Evolutionary conservation across 1,140 invertebrate genomes (phyloP), one percentile per base, ranked within the genome.

Genomic region (Zaprionus lachaisei): DNA sequence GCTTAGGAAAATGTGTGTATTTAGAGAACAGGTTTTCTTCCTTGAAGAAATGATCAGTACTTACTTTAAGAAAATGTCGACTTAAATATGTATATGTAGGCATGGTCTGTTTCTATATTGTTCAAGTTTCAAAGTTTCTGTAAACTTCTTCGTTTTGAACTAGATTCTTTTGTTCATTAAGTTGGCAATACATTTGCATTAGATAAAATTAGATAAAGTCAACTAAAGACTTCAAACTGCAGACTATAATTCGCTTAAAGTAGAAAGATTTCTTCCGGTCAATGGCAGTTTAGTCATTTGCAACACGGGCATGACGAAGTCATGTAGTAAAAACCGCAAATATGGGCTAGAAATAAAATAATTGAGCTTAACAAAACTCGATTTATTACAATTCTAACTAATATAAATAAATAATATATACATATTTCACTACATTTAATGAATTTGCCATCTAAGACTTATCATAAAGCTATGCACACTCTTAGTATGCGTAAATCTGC

Each of bases 251-350:
- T 28, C 5, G 6, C 17, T 63, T 49, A 1, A 12, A 70, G 2
- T 22, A 20, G 11, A 54, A 63, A 15, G 17, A 51, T 28, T 56
- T 22, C n/a, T 20, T 38, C n/a, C 15, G 37, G 34, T 68, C 26
- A 62, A 5, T 15, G 51, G n/a, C 38, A 26, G 56, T 47, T 72
- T 22, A 26, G 31, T 41, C 28, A 57, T 38, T 57, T 71, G 15
- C 4, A 76, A 44, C 44, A 66, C 56, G 47, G 66, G 61, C 73
- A 76, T 76, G 44, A 76, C 67, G 67, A 31, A 31, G n/a, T 61
- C 44, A 55, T 34, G 34, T n/a, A 28, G 17, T 4, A 24, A 12
- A n/a, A 26, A 34, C 64, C 64, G 20, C 31, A 41, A 75, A 41
- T 12, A 38, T 26, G 54, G 6, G 17, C 64, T 55, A 34, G 38